Evolutionary conservation across 2,797 vertebrate genomes (phyloP), one percentile per base, ranked within the genome.

Genomic region (Hippoglossus hippoglossus): DNA sequence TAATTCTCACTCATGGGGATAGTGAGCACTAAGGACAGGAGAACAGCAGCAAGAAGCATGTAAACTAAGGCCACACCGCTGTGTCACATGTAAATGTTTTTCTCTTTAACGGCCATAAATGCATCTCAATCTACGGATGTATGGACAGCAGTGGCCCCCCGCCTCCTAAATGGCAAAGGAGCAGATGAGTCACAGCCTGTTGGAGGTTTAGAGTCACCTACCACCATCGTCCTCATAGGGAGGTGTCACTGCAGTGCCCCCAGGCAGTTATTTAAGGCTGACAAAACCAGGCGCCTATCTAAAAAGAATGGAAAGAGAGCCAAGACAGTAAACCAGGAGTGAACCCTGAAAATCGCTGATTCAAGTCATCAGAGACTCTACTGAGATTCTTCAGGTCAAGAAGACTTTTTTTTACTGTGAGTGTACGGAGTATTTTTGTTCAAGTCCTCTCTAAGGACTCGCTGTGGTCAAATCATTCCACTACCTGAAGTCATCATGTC

Each of bases 1-100:
- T 92, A 91, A 89, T 88, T 91, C 82, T 91, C 80, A 79, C 89
- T 90, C 85, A 75, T 84, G 91, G 85, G 89, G 83, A 83, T 81
- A 78, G 78, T 75, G 67, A 87, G 82, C 77, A 44, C 76, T 60
- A 68, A 79, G 70, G 79, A 88, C 81, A 77, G 71, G 65, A 61
- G 71, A 61, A 55, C 28, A 12, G 24, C 2, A 18, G 62, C 54
- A 73, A 62, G 71, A 67, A 28, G 58, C 51, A 61, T 65, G 73
- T 82, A 67, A 68, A 80, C 77, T 46, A 62, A 71, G 65, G 75
- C 56, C 56, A 62, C 47, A 53, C 57, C 18, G 4, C 51, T 18
- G n/a, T 4, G 50, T 64, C 60, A 53, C 36, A 46, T 46, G 56
- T 18, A 55, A 74, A 44, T 8, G 7, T 55, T 49, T 19, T 44